Conservation (phyloP, 1,140 invertebrate genomes). For the Drosophila repleta region DNA sequence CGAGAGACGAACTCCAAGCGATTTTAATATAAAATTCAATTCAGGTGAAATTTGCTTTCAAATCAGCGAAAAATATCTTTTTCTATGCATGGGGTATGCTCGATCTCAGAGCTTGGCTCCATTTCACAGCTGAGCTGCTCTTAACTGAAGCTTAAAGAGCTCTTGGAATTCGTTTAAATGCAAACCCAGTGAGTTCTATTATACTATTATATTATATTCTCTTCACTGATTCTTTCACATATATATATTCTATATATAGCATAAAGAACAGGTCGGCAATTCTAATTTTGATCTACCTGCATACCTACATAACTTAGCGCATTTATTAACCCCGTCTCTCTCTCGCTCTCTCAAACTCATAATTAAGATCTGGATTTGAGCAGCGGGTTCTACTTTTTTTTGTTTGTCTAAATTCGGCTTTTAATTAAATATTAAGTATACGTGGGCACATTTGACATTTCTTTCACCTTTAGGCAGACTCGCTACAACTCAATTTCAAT, state of each 20-base stretch:
- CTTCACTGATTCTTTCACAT: background rate
- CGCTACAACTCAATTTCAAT: slow-evolving; percentile 38
- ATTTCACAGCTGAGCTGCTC: no score
- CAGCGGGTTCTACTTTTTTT: slow-evolving; percentile 32
- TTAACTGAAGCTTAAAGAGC: no score
- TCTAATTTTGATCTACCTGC: no score
- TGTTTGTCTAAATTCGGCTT: slow-evolving; percentile 3
- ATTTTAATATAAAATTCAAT: background rate
- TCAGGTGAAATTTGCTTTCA: slow-evolving; percentile 5
- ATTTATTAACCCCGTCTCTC: background rate
- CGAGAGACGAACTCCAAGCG: background rate
- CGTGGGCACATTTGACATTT: slow-evolving; percentile 61
- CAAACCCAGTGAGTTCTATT: no score
- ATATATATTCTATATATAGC: background rate
- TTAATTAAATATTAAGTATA: slow-evolving; percentile 27
- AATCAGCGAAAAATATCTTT: no score
- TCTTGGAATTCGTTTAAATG: no score
- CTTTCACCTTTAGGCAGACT: slow-evolving; percentile 62
- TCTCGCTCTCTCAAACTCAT: slow-evolving; percentile 9
- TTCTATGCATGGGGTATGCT: no score
- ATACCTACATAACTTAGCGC: background rate
- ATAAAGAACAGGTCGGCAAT: no score
- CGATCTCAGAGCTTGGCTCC: no score
- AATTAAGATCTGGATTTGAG: slow-evolving; percentile 7
- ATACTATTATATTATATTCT: no score